These are phyloP conservation scores for Sapajus apella DNA, from an alignment of 2,113 vertebrate genomes.

Conservation along the genomic window DNA sequence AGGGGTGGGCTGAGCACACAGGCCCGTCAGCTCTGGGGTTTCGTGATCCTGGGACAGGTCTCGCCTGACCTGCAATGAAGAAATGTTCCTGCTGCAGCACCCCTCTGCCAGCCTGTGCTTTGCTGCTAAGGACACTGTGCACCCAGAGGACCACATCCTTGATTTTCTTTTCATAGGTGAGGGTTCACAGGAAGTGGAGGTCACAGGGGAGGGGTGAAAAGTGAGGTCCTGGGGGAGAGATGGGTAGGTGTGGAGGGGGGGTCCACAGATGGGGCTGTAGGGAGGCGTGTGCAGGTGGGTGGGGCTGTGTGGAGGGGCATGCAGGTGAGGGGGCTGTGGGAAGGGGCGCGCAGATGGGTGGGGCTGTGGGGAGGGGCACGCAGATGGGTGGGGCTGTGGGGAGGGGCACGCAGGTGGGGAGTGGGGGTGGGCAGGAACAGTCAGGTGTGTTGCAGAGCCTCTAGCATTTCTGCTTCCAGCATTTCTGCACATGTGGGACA, in stretches of 20 bases:
- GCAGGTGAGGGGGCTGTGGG: too few relatives aligned
- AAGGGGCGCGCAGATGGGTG: too few relatives aligned
- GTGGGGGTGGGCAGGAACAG: not conserved
- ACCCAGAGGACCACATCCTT: not conserved
- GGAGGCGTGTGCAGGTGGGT: not conserved
- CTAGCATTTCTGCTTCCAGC: not conserved
- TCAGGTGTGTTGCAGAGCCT: not conserved
- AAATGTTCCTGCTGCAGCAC: too few relatives aligned
- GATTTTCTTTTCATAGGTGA: not conserved
- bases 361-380: too few relatives aligned
- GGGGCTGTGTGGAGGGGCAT: accelerated
- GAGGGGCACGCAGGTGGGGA: too few relatives aligned
- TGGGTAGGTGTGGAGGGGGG: not conserved
- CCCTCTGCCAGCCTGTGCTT: not conserved
- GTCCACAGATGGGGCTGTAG: not conserved
- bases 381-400: too few relatives aligned
- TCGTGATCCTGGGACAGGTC: not conserved
- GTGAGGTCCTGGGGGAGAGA: not conserved
- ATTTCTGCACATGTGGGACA: not conserved
- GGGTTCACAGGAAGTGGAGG: too few relatives aligned
- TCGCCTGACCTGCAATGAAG: too few relatives aligned
- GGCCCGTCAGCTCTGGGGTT: not conserved
- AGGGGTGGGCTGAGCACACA: not conserved
- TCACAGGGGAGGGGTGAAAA: not conserved
- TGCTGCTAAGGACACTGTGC: too few relatives aligned